Evolutionary conservation across 2,888 invertebrate species (phyloP), one percentile per base, ranked within the genome.

Genomic region (Apamea epomidion): DNA sequence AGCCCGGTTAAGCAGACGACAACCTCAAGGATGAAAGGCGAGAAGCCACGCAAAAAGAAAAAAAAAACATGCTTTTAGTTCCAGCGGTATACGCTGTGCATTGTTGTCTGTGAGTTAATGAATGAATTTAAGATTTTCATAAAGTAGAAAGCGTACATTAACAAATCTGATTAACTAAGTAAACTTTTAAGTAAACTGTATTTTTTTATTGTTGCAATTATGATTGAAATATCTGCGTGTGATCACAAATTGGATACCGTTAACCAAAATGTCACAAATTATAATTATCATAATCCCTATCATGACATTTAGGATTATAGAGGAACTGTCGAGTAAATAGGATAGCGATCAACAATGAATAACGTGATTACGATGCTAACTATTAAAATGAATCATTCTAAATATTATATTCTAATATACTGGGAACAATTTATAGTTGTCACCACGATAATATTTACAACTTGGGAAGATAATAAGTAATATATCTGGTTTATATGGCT

Each of bases 381-480:
- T 54, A 75, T 58, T 85, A 32, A 81, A 85, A 87, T 74, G 14
- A 88, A 82, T 78, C 70, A 82, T 86, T 85, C 58, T 32, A 76
- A 72, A 88, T 75, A 85, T 78, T 65, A 68, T 74, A 83, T 86
- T 83, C 18, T 69, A 84, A 78, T 79, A 77, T 62, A 80, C 68
- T 74, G 21, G 32, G 64, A 65, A 87, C 67, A 84, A 87, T 84
- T 87, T 84, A 84, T 84, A 68, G 76, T 84, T 84, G 85, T 84
- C 85, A 51, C 58, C 75, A 67, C 42, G 69, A 45, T 84, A 51
- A 74, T 80, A 87, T 85, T 84, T 85, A 85, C 69, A 84, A 74
- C 75, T 82, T 62, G 71, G 74, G 65, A 83, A 86, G 75, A 75
- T 86, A 74, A 78, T 85, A 84, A 87, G 80, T 79, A 84, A 79